These are phyloP conservation scores for Sorex maritimensis DNA, from an alignment of 2,797 vertebrate genomes.

Conservation along the genomic window DNA sequence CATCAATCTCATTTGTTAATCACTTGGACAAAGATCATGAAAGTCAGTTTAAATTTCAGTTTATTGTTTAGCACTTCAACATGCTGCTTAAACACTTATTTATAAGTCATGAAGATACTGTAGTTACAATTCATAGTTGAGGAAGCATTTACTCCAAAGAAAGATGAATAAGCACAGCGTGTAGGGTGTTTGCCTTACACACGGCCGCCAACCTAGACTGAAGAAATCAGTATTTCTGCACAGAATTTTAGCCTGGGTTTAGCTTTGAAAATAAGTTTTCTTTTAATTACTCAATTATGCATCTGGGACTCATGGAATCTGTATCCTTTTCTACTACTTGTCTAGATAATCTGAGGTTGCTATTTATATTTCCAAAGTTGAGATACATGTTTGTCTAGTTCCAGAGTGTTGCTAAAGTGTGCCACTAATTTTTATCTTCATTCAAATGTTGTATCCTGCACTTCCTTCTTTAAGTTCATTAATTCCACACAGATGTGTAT, in stretches of 20 bases:
- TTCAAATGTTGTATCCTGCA: background rate
- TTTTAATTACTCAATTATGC: slow-evolving; percentile 9
- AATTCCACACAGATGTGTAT: slow-evolving; percentile 46
- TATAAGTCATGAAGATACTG: background rate
- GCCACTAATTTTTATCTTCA: slow-evolving; percentile 18
- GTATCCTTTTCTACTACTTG: background rate
- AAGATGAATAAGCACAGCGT: background rate
- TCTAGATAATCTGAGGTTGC: background rate
- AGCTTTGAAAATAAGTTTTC: background rate
- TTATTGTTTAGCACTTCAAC: background rate
- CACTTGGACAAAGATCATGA: background rate
- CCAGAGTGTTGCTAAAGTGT: background rate
- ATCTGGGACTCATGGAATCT: background rate
- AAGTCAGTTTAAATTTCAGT: slow-evolving; percentile 23
- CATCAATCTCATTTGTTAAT: slow-evolving; percentile 47
- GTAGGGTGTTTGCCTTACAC: too few relatives aligned
- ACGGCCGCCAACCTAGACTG: background rate
- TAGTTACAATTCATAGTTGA: background rate
- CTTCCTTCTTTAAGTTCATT: slow-evolving; percentile 55
- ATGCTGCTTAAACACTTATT: accelerated
- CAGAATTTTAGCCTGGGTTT: background rate
- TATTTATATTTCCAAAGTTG: slow-evolving; percentile 50
- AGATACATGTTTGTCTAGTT: slow-evolving; percentile 3
- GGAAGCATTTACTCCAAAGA: background rate
- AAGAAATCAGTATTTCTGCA: background rate